These are phyloP conservation scores for Egretta garzetta DNA, from an alignment of 2,113 vertebrate species.

Conservation along the genomic window DNA sequence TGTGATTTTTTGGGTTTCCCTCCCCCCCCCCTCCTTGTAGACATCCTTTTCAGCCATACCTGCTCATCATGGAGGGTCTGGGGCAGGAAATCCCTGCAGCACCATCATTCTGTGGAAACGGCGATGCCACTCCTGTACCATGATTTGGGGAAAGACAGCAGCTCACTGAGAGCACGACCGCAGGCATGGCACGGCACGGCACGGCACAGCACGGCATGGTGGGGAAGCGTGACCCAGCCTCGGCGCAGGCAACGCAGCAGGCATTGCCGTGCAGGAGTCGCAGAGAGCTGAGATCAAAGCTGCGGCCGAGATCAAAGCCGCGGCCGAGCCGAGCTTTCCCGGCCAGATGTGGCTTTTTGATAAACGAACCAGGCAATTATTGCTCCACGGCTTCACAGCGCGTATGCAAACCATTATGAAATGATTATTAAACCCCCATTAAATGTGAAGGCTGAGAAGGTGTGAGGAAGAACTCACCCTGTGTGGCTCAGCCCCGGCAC, in stretches of 20 bases:
- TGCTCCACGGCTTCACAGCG: neutral
- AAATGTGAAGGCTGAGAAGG: neutral
- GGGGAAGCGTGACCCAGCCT: neutral
- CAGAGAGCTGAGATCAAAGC: neutral
- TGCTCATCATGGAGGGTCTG: too few relatives aligned
- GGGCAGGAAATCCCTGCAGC: neutral
- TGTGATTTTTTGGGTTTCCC: neutral
- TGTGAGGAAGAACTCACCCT: neutral
- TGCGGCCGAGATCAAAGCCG: rapidly evolving
- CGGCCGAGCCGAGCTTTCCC: rapidly evolving
- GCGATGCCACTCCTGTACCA: rapidly evolving
- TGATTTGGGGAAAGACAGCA: rapidly evolving
- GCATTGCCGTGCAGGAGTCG: rapidly evolving
- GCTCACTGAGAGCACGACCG: neutral
- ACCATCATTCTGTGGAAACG: neutral
- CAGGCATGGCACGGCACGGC: neutral
- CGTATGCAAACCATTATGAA: neutral
- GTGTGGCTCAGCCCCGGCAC: neutral
- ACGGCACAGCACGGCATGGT: rapidly evolving
- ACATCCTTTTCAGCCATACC: neutral
- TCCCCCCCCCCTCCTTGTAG: too few relatives aligned
- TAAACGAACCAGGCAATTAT: neutral
- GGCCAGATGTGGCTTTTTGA: neutral
- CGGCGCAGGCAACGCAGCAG: rapidly evolving
- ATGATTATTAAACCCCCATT: neutral